Evolutionary conservation across 2,888 invertebrate species (phyloP).

Genomic region (Drosophila pullipes): DNA sequence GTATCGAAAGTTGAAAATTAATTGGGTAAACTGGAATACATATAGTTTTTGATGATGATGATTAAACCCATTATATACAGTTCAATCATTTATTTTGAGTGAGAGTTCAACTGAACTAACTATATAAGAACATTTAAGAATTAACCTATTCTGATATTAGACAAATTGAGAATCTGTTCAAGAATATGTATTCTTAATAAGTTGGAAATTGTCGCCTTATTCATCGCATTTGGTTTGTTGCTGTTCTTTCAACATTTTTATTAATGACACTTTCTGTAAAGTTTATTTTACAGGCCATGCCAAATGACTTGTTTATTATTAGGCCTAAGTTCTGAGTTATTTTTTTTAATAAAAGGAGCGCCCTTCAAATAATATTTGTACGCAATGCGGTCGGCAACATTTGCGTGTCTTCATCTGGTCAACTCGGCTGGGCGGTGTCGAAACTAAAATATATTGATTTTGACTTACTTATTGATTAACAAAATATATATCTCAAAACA

Average conservation of each 20-base stretch:
- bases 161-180: not conserved
- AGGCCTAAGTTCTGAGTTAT: not conserved
- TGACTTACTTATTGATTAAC: not conserved
- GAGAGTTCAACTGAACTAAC: not conserved
- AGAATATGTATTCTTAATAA: no score
- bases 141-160: not conserved
- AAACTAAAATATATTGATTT: constrained; percentile 18
- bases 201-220: no score
- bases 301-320: not conserved
- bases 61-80: not conserved
- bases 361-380: not conserved
- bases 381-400: not conserved
- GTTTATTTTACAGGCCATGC: not conserved
- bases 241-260: not conserved
- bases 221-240: not conserved
- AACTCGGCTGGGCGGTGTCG: constrained; percentile 10
- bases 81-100: not conserved
- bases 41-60: not conserved
- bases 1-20: not conserved
- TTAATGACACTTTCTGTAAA: not conserved
- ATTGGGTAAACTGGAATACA: not conserved
- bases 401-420: constrained; percentile 10
- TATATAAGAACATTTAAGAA: not conserved
- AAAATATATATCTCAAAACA: not conserved
- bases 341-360: not conserved